Percentiles rank a stretch among this genome's conserved stretches.
Evolutionary conservation across 2,113 vertebrate genomes (phyloP).

Genomic region (Gobiocypris rarus): DNA sequence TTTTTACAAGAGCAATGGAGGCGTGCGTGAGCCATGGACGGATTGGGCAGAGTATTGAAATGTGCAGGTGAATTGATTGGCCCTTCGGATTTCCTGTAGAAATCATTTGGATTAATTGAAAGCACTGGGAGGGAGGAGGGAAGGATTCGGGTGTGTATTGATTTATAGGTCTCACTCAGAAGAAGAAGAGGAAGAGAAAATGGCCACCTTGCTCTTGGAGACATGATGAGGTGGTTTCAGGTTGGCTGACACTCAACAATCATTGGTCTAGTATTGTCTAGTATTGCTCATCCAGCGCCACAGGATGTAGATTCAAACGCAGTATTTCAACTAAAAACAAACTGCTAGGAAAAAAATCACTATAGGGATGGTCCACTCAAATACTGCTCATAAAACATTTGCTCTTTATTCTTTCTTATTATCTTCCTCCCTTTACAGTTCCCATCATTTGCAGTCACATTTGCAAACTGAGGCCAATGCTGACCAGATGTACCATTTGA

Average conservation of each 20-base stretch:
- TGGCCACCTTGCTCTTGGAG: conserved; percentile 54
- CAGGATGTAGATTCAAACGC: neutral
- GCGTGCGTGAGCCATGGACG: conserved; percentile 40
- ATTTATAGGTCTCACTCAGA: conserved; percentile 63
- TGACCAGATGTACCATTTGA: neutral
- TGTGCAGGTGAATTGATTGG: conserved; percentile 66
- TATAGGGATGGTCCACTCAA: neutral
- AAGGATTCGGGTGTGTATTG: conserved; percentile 31
- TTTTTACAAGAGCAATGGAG: conserved; percentile 66
- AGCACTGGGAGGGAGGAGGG: conserved; percentile 49
- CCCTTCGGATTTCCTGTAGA: conserved; percentile 61
- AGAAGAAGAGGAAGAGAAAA: conserved; percentile 53
- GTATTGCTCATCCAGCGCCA: neutral
- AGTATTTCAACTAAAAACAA: neutral
- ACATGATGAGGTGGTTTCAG: conserved; percentile 53
- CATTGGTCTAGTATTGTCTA: neutral
- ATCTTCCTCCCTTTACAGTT: neutral
- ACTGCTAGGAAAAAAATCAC: neutral
- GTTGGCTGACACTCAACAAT: conserved; percentile 51
- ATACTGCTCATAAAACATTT: neutral
- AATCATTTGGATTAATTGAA: conserved; percentile 69
- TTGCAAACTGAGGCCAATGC: neutral
- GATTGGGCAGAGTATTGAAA: conserved; percentile 61
- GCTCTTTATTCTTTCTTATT: neutral
- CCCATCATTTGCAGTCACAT: neutral